Conservation (phyloP, 2,888 invertebrate species). For the Mythimna ferrago region DNA sequence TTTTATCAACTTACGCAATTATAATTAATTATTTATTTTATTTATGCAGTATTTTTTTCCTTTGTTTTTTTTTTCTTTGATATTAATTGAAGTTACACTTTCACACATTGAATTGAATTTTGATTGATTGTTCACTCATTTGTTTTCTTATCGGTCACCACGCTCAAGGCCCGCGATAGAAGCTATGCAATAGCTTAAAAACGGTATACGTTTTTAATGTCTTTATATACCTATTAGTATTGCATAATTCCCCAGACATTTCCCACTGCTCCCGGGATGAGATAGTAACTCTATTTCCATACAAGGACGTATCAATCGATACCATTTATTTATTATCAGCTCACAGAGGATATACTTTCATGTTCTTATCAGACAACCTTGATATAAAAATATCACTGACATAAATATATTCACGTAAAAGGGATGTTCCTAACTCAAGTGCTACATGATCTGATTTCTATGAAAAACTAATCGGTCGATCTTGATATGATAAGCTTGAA, state of each 20-base stretch:
- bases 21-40: too few relatives aligned
- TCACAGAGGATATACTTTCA: slow-evolving; percentile 50
- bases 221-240: too few relatives aligned
- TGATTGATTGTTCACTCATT: too few relatives aligned
- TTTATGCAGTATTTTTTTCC: too few relatives aligned
- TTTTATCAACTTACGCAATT: too few relatives aligned
- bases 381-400: slow-evolving; percentile 30
- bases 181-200: too few relatives aligned
- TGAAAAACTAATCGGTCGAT: slow-evolving; percentile 23
- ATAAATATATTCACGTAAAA: background rate
- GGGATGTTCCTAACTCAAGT: slow-evolving; percentile 10
- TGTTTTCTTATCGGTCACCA: too few relatives aligned
- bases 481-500: slow-evolving; percentile 20
- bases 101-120: too few relatives aligned
- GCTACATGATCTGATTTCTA: slow-evolving; percentile 20
- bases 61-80: too few relatives aligned
- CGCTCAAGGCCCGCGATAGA: too few relatives aligned
- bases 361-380: slow-evolving; percentile 51
- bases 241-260: background rate
- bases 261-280: slow-evolving; percentile 4
- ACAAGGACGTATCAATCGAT: slow-evolving; percentile 34
- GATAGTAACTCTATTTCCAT: slow-evolving; percentile 30
- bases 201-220: too few relatives aligned
- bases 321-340: slow-evolving; percentile 30
- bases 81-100: too few relatives aligned